phyloP scores from a whole-genome alignment of 1,140 invertebrate species.

The Leptopilina boulardi region DNA sequence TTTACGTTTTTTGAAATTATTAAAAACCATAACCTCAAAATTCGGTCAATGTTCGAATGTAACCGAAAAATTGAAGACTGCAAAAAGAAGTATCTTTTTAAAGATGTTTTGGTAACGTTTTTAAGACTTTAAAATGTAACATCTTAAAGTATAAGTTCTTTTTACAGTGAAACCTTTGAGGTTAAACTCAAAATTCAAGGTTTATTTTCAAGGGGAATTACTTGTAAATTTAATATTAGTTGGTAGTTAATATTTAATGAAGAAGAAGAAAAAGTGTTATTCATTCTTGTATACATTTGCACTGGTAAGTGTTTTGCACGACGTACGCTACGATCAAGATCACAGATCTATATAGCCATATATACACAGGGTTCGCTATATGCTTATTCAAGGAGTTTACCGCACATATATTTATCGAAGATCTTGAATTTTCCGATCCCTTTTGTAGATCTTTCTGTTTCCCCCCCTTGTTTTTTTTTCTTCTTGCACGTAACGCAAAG shows the following conservation, averaged over 20 bases:
- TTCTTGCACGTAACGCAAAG: slow-evolving; percentile 43
- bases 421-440: slow-evolving; percentile 69
- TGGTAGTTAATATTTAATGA: slow-evolving; percentile 56
- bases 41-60: too few relatives aligned
- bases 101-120: too few relatives aligned
- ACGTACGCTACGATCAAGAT: slow-evolving; percentile 68
- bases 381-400: slow-evolving; percentile 62
- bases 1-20: too few relatives aligned
- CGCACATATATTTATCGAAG: slow-evolving; percentile 71
- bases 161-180: too few relatives aligned
- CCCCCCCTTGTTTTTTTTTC: too few relatives aligned
- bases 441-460: slow-evolving; percentile 55
- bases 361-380: slow-evolving; percentile 58
- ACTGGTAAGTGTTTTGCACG: slow-evolving; percentile 62
- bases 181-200: slow-evolving; percentile 46
- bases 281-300: slow-evolving; percentile 44
- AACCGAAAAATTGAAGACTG: too few relatives aligned
- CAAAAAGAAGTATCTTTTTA: too few relatives aligned
- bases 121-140: too few relatives aligned
- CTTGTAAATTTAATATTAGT: slow-evolving; percentile 48
- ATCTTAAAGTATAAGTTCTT: too few relatives aligned
- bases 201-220: slow-evolving; percentile 45
- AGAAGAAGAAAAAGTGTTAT: slow-evolving; percentile 49
- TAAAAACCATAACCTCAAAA: too few relatives aligned
- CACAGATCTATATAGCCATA: slow-evolving; percentile 62